These are phyloP conservation scores for Valencia hispanica DNA, from an alignment of 2,797 vertebrate genomes.

Conservation along the genomic window DNA sequence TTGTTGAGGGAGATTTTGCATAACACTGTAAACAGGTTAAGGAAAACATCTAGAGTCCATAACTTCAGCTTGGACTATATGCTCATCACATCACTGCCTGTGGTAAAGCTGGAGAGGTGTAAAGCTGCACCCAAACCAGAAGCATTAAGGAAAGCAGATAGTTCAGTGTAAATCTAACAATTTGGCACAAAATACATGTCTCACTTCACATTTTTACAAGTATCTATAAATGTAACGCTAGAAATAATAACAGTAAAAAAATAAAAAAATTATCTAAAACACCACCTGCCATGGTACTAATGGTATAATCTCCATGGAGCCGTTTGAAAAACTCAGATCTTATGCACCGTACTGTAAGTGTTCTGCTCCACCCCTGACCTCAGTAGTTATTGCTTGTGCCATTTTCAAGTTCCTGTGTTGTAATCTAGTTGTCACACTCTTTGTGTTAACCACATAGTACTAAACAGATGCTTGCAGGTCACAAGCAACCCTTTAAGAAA, in stretches of 20 bases:
- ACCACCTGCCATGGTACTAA: background rate
- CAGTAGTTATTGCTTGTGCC: slow-evolving; percentile 24
- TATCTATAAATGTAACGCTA: slow-evolving; percentile 1
- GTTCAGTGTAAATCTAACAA: slow-evolving; percentile 23
- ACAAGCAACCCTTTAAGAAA: background rate
- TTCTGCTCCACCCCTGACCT: slow-evolving; percentile 16
- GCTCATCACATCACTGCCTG: slow-evolving; percentile 40
- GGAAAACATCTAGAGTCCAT: slow-evolving; percentile 24
- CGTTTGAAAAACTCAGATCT: background rate
- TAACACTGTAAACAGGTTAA: background rate
- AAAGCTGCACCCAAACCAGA: slow-evolving; percentile 70
- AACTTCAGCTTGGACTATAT: slow-evolving; percentile 22
- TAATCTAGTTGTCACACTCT: slow-evolving; percentile 16
- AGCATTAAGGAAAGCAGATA: slow-evolving; percentile 19
- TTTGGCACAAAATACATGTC: background rate
- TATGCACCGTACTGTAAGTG: background rate
- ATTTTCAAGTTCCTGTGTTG: slow-evolving; percentile 42
- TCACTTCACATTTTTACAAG: background rate
- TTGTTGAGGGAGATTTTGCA: background rate
- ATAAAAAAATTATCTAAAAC: background rate
- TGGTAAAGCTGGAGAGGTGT: slow-evolving; percentile 51
- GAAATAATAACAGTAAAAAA: background rate
- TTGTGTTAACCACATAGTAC: slow-evolving; percentile 24
- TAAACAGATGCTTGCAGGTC: background rate
- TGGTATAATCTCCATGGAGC: background rate